Evolutionary conservation across 2,888 invertebrate genomes (phyloP).

Genomic region (Drosophila ezoana): DNA sequence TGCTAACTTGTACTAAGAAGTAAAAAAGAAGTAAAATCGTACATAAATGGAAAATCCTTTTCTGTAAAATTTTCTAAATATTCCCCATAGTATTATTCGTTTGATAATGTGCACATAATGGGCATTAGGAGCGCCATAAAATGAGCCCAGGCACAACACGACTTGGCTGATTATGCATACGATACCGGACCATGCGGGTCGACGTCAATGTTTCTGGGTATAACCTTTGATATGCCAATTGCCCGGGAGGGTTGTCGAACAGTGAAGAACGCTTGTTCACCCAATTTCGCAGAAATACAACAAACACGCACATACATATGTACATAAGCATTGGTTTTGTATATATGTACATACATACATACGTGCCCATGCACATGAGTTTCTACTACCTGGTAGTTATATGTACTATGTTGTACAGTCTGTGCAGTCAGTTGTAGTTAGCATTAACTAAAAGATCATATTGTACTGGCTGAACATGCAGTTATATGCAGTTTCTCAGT

Average conservation of each 20-base stretch:
- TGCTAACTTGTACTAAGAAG: no score
- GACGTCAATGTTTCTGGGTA: conserved; percentile 9
- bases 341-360: no score
- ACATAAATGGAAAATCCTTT: neutral
- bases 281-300: conserved; percentile 20
- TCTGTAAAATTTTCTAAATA: neutral
- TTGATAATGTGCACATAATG: neutral
- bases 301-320: neutral
- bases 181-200: conserved; percentile 39
- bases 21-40: no score
- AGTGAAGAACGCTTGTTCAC: conserved; percentile 17
- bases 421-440: neutral
- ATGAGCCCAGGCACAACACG: neutral
- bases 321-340: neutral
- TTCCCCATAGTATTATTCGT: neutral
- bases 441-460: neutral
- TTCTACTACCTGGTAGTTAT: neutral
- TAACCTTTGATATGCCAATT: conserved; percentile 35
- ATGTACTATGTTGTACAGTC: neutral
- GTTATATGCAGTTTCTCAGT: no score
- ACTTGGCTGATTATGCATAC: conserved; percentile 19
- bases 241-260: conserved; percentile 10
- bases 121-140: conserved; percentile 17
- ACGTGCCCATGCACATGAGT: no score
- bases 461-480: no score